Evolutionary conservation across 2,797 vertebrate species (phyloP).

Genomic region (Phaenicophaeus curvirostris): DNA sequence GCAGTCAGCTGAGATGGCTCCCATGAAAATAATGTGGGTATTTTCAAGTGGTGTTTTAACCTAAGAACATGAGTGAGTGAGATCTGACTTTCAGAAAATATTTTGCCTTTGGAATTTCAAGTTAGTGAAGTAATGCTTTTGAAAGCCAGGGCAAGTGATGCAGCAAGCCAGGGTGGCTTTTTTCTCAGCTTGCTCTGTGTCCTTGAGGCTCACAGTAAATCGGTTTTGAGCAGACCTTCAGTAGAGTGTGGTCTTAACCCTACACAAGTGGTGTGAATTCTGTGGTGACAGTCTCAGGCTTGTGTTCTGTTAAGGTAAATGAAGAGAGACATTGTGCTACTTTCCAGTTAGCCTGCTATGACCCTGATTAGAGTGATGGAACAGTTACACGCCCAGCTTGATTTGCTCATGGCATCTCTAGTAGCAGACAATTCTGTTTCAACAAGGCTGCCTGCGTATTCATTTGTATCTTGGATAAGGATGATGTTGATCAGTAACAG

Average conservation of each 20-base stretch:
- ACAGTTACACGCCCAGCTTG: not conserved
- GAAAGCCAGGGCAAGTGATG: not conserved
- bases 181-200: not conserved
- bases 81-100: not conserved
- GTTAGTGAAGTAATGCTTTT: not conserved
- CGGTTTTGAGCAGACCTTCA: not conserved
- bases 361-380: not conserved
- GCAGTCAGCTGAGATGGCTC: slow-evolving; percentile 46
- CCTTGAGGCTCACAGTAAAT: not conserved
- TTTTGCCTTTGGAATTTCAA: not conserved
- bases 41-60: not conserved
- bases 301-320: too few species aligned
- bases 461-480: not conserved
- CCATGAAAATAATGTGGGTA: not conserved
- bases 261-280: not conserved
- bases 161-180: not conserved
- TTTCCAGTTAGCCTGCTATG: not conserved
- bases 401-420: not conserved
- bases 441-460: not conserved
- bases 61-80: not conserved
- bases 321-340: not conserved
- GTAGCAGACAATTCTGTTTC: not conserved
- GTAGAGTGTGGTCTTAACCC: not conserved
- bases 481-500: not conserved
- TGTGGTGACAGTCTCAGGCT: not conserved